Base-by-base conservation (phyloP, 2,888 invertebrate species). In the Himalopsyche japonica region DNA sequence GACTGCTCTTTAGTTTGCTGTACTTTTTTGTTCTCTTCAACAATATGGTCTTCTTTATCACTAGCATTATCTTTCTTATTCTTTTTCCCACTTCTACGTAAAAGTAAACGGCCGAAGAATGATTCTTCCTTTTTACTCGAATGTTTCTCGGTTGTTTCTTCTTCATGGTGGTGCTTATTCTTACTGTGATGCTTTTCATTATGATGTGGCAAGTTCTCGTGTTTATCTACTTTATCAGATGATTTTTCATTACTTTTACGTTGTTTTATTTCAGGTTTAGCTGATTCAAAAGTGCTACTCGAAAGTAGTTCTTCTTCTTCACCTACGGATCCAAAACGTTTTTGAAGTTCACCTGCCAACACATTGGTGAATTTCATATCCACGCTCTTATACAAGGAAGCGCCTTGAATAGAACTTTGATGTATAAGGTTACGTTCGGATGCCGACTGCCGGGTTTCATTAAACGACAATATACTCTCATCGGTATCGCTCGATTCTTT, bases 51-150 rank as follows among this genome's bases (percentile, higher is more conserved):
- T 47, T 90, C 89, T 48, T 91, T 92, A 20, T 91, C 91, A 64
- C 92, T 92, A 0, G 90, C 90, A 84, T 90, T 91, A 48, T 93
- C 93, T 84, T 93, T 92, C 87, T 95, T 94, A 85, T 94, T 94
- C 89, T 95, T 95, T 89, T 95, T 95, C 43, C 94, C 95, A 82
- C 95, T 95, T 88, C 95, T 94, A 87, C 95, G 92, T 64, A 95
- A 92, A 76, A 95, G 92, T 82, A 96, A 90, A 86, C 95, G 92
- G 83, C 94, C 94, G 89, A 96, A 94, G 89, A 94, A 94, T 86
- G 93, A 92, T 89, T 93, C 91, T 88, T 94, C 92, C 89, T 93
- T 92, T 90, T 95, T 93, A 82, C 90, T 89, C 88, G 91, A 88
- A 89, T 89, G 86, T 24, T 88, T 89, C 81, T 89, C 89, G 0